Conservation (phyloP, 2,888 invertebrate genomes). For the Resseliella maxima region DNA sequence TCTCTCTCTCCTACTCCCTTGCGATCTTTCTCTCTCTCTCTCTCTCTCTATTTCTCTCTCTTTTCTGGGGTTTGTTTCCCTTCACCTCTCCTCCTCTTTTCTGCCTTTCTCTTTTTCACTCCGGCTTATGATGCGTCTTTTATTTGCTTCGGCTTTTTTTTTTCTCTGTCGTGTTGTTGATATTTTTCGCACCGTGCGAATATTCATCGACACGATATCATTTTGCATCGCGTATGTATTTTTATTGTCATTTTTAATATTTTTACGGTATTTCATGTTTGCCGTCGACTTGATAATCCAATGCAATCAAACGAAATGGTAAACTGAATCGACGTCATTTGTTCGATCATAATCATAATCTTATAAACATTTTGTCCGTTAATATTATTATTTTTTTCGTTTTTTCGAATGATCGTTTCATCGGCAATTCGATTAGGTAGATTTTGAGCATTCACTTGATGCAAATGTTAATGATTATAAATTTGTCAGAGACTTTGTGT, state of each 20-base stretch:
- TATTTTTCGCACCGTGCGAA: not conserved
- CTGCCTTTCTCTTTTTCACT: too few relatives aligned
- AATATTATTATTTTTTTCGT: not conserved
- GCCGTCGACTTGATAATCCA: not conserved
- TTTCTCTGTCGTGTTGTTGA: not conserved
- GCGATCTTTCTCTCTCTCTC: too few relatives aligned
- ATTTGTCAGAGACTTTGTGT: constrained; percentile 11
- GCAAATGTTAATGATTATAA: constrained; percentile 3
- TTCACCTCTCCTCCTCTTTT: too few relatives aligned
- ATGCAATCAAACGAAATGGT: not conserved
- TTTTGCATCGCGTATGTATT: constrained; percentile 19
- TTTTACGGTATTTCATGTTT: constrained; percentile 51
- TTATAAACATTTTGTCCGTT: not conserved
- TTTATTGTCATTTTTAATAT: constrained; percentile 43
- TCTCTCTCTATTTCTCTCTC: too few relatives aligned
- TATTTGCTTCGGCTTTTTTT: not conserved
- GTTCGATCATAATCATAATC: constrained; percentile 46
- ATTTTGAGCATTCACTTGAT: not conserved
- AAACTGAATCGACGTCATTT: constrained; percentile 49
- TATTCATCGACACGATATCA: not conserved
- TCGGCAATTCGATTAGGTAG: not conserved
- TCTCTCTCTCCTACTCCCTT: too few relatives aligned
- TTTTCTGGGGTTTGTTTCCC: too few relatives aligned
- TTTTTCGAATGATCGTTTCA: not conserved
- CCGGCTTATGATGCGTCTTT: not conserved